Base-by-base conservation (phyloP, 2,797 vertebrate genomes). In the Pseudomugil gertrudae region DNA sequence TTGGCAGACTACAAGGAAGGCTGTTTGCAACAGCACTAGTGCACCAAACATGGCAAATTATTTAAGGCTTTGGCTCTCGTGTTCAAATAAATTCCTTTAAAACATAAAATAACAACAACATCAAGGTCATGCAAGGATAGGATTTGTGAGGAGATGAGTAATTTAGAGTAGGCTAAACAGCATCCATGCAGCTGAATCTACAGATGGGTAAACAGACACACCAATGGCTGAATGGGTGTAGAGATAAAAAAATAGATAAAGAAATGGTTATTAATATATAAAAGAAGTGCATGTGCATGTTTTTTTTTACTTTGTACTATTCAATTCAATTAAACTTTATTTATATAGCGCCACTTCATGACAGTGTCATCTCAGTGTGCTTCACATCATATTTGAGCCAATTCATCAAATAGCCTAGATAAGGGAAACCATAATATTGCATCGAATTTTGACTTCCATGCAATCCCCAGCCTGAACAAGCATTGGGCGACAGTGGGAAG, bases 41-140 rank as follows among this genome's bases (percentile, higher is more conserved):
- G 53, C 61, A 66, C 75, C 56, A 48, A 64, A 57, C 55, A 69
- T 45, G 58, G 70, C 68, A 54, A 38, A 78, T 82, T 74, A 81
- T 69, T 66, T 52, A 65, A 74, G 63, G 48, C 62, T 79, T 66
- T 47, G 23, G 32, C 65, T 59, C 47, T 69, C 3, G 32, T 67
- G 65, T 80, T 73, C 57, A 51, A 48, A 17, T 27, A 38, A 58
- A 70, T 72, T 76, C 45, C 50, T 62, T 61, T 57, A 43, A 71
- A 74, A 78, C 21, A 57, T 74, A 64, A 43, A 40, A 76, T n/a
- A 50, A 59, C 38, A 74, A 67, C 52, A 53, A 27, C 60, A 65
- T 59, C 14, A 81, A 61, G 73, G 59, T 72, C 72, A 75, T 51
- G 48, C 26, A 40, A 60, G 40, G 57, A 57, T 32, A 15, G 43